Evolutionary conservation across 2,797 vertebrate genomes (phyloP).

Genomic region (Melanotaenia nigrans): DNA sequence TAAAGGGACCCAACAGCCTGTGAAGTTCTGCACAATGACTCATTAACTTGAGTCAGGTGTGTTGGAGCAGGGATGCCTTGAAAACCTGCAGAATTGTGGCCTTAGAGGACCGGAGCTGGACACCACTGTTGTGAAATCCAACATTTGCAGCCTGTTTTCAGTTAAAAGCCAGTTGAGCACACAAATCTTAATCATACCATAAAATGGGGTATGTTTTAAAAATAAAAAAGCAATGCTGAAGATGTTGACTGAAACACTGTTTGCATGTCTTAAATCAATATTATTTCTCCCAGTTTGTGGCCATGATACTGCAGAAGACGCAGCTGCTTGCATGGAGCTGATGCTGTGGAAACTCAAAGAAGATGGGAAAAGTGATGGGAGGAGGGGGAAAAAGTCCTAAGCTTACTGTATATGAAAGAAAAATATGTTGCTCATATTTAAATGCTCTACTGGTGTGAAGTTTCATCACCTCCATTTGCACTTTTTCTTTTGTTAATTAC

Average conservation of each 20-base stretch:
- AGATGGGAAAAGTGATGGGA: slow-evolving; percentile 78
- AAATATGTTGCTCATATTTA: slow-evolving; percentile 12
- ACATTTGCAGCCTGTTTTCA: not conserved
- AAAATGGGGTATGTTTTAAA: not conserved
- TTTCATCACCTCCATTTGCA: slow-evolving; percentile 13
- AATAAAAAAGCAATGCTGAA: not conserved
- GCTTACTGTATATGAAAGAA: not conserved
- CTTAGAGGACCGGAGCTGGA: too few relatives aligned
- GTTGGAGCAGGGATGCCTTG: too few relatives aligned
- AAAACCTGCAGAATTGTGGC: too few relatives aligned
- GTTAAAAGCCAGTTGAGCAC: slow-evolving; percentile 31
- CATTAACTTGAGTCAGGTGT: too few relatives aligned
- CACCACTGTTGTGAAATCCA: not conserved
- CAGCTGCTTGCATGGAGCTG: slow-evolving; percentile 84
- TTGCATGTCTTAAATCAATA: slow-evolving; percentile 3
- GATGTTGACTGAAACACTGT: not conserved
- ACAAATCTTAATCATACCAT: not conserved
- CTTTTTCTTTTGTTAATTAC: slow-evolving; percentile 11
- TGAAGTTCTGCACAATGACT: too few relatives aligned
- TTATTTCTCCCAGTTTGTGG: slow-evolving; percentile 74
- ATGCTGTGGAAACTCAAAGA: slow-evolving; percentile 87
- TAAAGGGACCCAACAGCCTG: too few relatives aligned
- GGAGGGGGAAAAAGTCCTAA: not conserved
- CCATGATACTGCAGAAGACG: slow-evolving; percentile 83
- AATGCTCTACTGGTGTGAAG: not conserved